Percentiles rank a stretch among this genome's conserved stretches.
These are phyloP conservation scores for Syritta pipiens DNA, from an alignment of 2,888 invertebrate species.

Conservation along the genomic window DNA sequence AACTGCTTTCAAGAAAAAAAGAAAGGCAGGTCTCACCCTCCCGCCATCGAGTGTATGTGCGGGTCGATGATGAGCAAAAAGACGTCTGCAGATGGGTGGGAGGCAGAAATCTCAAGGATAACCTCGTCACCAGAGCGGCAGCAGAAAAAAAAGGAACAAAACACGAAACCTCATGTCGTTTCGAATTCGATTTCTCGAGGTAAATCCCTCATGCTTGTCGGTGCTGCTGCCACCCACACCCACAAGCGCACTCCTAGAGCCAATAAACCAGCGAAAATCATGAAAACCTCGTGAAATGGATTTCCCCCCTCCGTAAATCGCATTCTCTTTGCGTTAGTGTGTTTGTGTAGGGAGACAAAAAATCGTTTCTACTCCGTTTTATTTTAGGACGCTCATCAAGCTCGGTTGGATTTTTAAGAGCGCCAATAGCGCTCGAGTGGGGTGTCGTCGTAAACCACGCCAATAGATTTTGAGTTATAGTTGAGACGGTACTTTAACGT, in stretches of 20 bases:
- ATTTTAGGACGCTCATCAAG: constrained; percentile 60
- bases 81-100: constrained; percentile 1
- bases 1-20: constrained; percentile 50
- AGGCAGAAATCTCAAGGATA: constrained; percentile 35
- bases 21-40: not conserved
- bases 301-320: constrained; percentile 26
- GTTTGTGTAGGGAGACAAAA: not conserved
- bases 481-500: too few relatives aligned
- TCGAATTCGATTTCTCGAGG: constrained; percentile 58
- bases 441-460: constrained; percentile 1
- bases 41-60: not conserved
- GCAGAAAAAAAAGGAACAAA: not conserved
- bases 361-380: constrained; percentile 45
- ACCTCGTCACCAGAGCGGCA: constrained; percentile 38
- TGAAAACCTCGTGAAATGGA: constrained; percentile 56
- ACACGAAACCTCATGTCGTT: constrained; percentile 49
- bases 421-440: not conserved
- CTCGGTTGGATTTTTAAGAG: constrained; percentile 11
- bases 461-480: too few relatives aligned
- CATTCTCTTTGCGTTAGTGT: not conserved
- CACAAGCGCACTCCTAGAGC: constrained; percentile 10
- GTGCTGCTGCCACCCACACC: constrained; percentile 1
- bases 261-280: constrained; percentile 63
- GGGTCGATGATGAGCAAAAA: constrained; percentile 20
- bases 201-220: constrained; percentile 50